Conservation (phyloP, 2,888 invertebrate species). For the Melitaea athalia region DNA sequence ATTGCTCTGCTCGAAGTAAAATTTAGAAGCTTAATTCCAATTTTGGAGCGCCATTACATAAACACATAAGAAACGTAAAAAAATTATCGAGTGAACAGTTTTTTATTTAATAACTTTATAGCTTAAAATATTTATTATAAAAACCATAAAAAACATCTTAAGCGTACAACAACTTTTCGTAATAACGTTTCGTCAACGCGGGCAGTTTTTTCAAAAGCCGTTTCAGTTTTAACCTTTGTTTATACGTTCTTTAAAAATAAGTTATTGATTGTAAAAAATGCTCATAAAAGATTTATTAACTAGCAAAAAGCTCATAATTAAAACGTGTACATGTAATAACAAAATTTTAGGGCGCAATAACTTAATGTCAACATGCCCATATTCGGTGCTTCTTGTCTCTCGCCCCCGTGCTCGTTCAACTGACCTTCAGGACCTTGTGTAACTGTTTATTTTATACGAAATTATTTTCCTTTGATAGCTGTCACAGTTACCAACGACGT, state of each 20-base stretch:
- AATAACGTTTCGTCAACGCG: not conserved
- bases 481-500: not conserved
- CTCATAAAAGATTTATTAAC: conserved; percentile 11
- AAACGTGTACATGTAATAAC: not conserved
- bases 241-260: not conserved
- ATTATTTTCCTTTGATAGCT: not conserved
- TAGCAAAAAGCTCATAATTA: conserved; percentile 7
- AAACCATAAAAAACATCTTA: too few relatives aligned
- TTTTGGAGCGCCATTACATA: too few relatives aligned
- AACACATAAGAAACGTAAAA: too few relatives aligned
- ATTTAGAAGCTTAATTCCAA: too few relatives aligned
- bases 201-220: not conserved
- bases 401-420: conserved; percentile 6
- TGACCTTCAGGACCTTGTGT: conserved; percentile 11
- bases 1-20: too few relatives aligned
- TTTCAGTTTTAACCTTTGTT: not conserved
- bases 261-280: conserved; percentile 2
- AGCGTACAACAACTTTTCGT: too few relatives aligned
- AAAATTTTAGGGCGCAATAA: conserved; percentile 5
- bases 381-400: conserved; percentile 4
- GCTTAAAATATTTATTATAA: too few relatives aligned
- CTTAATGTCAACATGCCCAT: conserved; percentile 15
- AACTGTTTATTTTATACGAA: not conserved
- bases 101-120: too few relatives aligned
- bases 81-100: too few relatives aligned